Evolutionary conservation across 1,140 invertebrate species (phyloP).

Genomic region (Heliothis virescens): DNA sequence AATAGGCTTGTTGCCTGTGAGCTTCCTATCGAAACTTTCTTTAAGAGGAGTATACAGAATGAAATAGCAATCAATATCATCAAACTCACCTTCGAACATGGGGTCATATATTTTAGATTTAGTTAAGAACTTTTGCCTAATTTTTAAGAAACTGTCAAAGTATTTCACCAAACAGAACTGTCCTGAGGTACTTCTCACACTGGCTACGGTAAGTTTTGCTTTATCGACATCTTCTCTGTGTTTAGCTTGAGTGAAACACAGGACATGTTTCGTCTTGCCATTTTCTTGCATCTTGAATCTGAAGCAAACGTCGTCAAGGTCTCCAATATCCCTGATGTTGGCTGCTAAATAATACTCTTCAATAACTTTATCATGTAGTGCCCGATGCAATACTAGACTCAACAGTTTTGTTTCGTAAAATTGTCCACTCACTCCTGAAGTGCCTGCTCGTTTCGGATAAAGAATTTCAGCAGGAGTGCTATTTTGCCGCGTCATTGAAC

Average conservation of each 20-base stretch:
- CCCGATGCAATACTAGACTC: conserved; percentile 47
- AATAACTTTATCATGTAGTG: conserved; percentile 45
- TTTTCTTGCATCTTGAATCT: conserved; percentile 34
- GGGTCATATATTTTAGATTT: conserved; percentile 14
- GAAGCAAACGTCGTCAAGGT: conserved; percentile 51
- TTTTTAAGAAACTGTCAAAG: conserved; percentile 52
- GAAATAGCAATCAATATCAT: conserved; percentile 48
- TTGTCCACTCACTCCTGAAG: conserved; percentile 51
- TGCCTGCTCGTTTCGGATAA: conserved; percentile 41
- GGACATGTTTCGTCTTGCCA: conserved; percentile 2
- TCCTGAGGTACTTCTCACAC: neutral
- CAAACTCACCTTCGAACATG: conserved; percentile 46
- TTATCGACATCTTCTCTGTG: conserved; percentile 42
- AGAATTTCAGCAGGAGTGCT: neutral
- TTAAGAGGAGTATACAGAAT: conserved; percentile 50
- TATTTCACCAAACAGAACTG: conserved; percentile 43
- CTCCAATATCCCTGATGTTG: conserved; percentile 50
- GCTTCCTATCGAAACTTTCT: conserved; percentile 38
- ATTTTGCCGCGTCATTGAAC: neutral
- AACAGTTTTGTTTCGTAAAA: conserved; percentile 55
- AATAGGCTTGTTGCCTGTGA: conserved; percentile 7
- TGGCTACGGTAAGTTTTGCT: conserved; percentile 5
- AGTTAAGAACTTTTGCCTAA: conserved; percentile 37
- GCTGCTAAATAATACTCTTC: conserved; percentile 49
- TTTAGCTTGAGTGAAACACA: conserved; percentile 40